Conservation (phyloP, 2,113 vertebrate genomes). For the Protobothrops mucrosquamatus region DNA sequence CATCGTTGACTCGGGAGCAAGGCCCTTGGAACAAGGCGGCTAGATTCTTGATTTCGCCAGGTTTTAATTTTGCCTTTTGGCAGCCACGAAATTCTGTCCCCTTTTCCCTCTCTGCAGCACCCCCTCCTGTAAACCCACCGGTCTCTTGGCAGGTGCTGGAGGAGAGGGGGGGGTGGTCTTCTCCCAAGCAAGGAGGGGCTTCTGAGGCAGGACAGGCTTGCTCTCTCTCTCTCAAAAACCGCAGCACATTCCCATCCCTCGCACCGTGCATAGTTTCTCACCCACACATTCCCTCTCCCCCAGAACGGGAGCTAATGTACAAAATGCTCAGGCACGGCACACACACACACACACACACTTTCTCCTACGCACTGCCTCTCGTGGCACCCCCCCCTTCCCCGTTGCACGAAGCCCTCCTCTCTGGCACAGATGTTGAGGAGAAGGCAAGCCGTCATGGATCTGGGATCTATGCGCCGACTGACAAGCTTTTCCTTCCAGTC, state of each 20-base stretch:
- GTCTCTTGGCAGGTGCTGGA: background rate
- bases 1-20: background rate
- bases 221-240: background rate
- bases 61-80: background rate
- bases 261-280: slow-evolving; percentile 1
- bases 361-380: slow-evolving; percentile 20
- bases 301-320: background rate
- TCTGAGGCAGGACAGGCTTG: background rate
- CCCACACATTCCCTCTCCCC: slow-evolving; percentile 14
- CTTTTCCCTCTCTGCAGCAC: background rate
- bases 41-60: background rate
- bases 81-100: background rate
- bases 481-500: background rate
- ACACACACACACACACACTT: background rate
- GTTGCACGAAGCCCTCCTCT: background rate
- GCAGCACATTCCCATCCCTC: background rate
- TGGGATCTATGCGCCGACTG: background rate
- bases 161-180: background rate
- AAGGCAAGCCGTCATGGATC: background rate
- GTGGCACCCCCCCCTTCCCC: background rate
- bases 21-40: background rate
- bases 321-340: background rate
- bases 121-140: background rate
- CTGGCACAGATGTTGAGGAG: background rate
- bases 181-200: background rate